These are phyloP conservation scores for Parauchenoglanis punctatus DNA, from an alignment of 2,797 vertebrate genomes.

Conservation along the genomic window DNA sequence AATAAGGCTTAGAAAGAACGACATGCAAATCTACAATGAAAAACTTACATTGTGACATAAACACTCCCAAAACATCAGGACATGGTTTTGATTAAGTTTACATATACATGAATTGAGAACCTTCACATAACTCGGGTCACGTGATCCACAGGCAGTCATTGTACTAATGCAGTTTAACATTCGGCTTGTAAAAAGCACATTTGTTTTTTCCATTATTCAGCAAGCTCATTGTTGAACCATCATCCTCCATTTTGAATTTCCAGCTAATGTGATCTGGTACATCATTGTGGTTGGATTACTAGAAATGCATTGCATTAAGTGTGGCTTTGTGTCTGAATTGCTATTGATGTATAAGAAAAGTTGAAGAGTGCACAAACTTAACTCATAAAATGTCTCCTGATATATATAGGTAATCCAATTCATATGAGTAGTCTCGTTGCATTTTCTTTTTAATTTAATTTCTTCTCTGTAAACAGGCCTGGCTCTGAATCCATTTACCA, in stretches of 20 bases:
- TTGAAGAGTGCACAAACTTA: neutral
- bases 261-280: slow-evolving; percentile 24
- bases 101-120: neutral
- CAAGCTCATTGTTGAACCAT: neutral
- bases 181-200: neutral
- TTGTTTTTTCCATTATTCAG: slow-evolving; percentile 36
- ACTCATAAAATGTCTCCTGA: neutral
- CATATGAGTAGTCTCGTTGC: neutral
- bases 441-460: neutral
- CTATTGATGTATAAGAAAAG: slow-evolving; percentile 10
- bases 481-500: neutral
- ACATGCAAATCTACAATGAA: neutral
- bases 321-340: slow-evolving; percentile 15
- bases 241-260: slow-evolving; percentile 9
- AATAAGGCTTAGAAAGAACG: neutral
- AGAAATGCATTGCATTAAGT: slow-evolving; percentile 8
- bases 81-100: slow-evolving; percentile 5
- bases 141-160: neutral
- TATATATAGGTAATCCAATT: neutral
- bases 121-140: neutral
- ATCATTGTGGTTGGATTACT: neutral
- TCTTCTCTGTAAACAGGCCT: neutral
- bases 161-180: slow-evolving; percentile 9
- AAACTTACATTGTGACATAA: neutral
- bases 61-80: neutral